Base-by-base conservation (phyloP, 2,797 vertebrate genomes). In the Schizopygopsis malacanthus region DNA sequence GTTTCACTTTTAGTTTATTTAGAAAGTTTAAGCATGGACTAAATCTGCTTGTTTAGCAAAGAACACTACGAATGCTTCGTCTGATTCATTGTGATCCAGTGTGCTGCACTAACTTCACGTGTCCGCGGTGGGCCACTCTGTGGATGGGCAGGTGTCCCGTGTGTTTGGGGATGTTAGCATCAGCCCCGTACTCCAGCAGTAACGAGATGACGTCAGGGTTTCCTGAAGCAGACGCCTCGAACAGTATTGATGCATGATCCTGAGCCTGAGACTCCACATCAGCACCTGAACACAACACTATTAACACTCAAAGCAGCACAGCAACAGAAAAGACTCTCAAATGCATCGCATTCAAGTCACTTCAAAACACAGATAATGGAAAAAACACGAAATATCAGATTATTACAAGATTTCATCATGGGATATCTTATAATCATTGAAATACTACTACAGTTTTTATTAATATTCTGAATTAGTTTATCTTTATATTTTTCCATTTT, bases 121-220 rank as follows among this genome's bases (percentile, higher is more conserved):
- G 95, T 86, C 98, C 98, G 79, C 94, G 93, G 88, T 98, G 97
- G 2, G 98, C 96, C 52, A 94, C 95, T 56, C 97, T 95, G 88
- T 99, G 98, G 89, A 99, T 97, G 12, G 98, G 98, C 91, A 99
- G 93, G 91, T 99, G 96, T 77, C 97, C 97, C 0, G 97, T 97
- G 90, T 95, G 94, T 90, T 97, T 99, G 88, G 97, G 95, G 18
- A 97, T 89, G 47, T 99, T 94, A 67, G 95, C 92, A 15, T 96
- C 94, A 0, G 95, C 95, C 0, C 95, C 95, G 18, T 96, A 91
- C 43, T 97, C 95, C 86, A 99, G 93, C 85, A 99, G 92, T 82
- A 98, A 94, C 20, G 90, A 89, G 84, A 98, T 92, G 25, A 97
- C 91, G 5, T 96, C 95, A 2, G 97, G 96, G 82, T 97, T 95